Evolutionary conservation across 1,140 invertebrate genomes (phyloP).

Genomic region (Ceratoteleas bidentatus): DNA sequence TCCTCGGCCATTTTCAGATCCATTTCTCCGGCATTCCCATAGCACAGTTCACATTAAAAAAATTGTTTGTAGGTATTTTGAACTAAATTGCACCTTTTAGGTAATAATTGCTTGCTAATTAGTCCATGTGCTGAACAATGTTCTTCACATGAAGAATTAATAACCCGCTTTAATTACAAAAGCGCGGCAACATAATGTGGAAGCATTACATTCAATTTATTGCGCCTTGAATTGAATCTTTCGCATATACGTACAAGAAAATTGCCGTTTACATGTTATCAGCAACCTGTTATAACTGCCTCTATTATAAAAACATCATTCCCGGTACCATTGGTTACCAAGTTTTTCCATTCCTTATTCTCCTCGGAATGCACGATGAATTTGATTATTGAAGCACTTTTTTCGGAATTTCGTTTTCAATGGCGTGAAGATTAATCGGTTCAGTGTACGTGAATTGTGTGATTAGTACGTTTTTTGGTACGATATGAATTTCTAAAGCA

Average conservation of each 20-base stretch:
- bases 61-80: constrained; percentile 44
- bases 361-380: constrained; percentile 10
- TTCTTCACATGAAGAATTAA: constrained; percentile 45
- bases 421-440: not conserved
- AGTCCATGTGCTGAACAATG: constrained; percentile 37
- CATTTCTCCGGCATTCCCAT: constrained; percentile 45
- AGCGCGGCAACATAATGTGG: constrained; percentile 24
- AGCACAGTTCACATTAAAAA: constrained; percentile 53
- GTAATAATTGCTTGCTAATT: constrained; percentile 52
- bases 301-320: constrained; percentile 49
- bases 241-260: constrained; percentile 36
- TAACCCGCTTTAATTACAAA: constrained; percentile 41
- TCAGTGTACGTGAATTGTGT: not conserved
- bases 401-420: not conserved
- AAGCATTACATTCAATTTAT: constrained; percentile 38
- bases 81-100: constrained; percentile 42
- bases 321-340: constrained; percentile 6
- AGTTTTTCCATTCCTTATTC: constrained; percentile 25
- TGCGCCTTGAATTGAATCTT: constrained; percentile 48
- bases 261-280: constrained; percentile 55
- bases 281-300: constrained; percentile 34
- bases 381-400: constrained; percentile 14
- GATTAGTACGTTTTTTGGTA: not conserved
- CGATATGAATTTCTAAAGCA: not conserved
- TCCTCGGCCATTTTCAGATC: constrained; percentile 4